Base-by-base conservation (phyloP, 2,113 vertebrate genomes). In the Anhinga anhinga region DNA sequence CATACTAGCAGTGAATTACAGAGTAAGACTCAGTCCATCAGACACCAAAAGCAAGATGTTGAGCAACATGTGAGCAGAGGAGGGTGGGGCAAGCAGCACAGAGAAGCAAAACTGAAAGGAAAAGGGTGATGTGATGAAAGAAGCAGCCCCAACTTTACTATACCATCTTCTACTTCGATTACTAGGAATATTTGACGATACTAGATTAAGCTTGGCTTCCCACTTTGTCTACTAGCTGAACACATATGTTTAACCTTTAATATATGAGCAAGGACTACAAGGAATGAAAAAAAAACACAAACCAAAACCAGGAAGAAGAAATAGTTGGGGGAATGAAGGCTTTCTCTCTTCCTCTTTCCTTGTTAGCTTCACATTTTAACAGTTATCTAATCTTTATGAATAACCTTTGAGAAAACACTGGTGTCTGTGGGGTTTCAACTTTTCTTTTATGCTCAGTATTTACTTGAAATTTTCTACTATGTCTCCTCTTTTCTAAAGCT, bases 31-130 rank as follows among this genome's bases (percentile, higher is more conserved):
- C 32, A 71, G n/a, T 70, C 62, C 27, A 29, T 76, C 16, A 77
- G 58, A 34, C 58, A 53, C 32, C 45, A 45, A 55, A n/a, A 65
- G 47, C 16, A 52, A 62, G 69, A n/a, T 42, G 65, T 14, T 53
- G 36, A 66, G 95, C 65, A 90, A 92, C 21, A 72, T 0, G 17
- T 15, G 65, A 74, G 34, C 26, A 59, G 50, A 49, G 56, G 22
- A 94, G 67, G 82, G 82, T 69, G 84, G 86, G 40, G 93, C 87
- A 94, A 90, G 58, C 38, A 32, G 38, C 30, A 89, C 27, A 38
- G 23, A 25, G 53, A 86, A 80, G 61, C n/a, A 95, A 92, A 97
- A 96, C 87, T 59, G 78, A 96, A 96, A 92, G 80, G 32, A 77
- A 93, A 86, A 70, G 40, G 23, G 58, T 25, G 13, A 82, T 16